Evolutionary conservation across 2,888 invertebrate species (phyloP), one percentile per base, ranked within the genome.

Genomic region (Chorisops tibialis): DNA sequence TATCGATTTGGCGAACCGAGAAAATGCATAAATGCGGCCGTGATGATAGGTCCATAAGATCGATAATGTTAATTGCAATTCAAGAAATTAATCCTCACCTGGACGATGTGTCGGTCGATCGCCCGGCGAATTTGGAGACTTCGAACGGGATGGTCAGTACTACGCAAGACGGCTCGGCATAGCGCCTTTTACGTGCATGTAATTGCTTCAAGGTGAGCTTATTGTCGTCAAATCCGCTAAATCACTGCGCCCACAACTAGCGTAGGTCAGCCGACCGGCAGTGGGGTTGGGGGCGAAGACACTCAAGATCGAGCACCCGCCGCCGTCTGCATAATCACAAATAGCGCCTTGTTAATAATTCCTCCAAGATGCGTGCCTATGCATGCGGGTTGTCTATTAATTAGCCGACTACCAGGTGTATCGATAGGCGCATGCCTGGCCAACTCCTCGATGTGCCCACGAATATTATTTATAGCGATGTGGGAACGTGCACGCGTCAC

Each of bases 341-440:
- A 30, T 37, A 16, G 22, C 14, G 21, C 37, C 37, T 59, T 37
- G 48, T 22, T 38, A 22, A 59, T 59, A 48, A 22, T 59, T 39
- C 49, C 18, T 22, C 16, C 12, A 14, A 18, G 45, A 35, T 64
- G 50, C 62, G 62, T 65, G 65, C 59, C 41, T 39, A 51, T 45
- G 58, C 56, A 65, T 65, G 63, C 65, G 65, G 65, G 65, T 65
- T 62, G 58, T 65, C 65, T 65, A 65, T 65, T 65, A 65, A 62
- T 65, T 65, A 65, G 65, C 56, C 56, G 24, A 62, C 62, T 61
- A 63, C 65, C 65, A 65, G 63, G 65, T 65, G 65, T 63, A 62
- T 52, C 60, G 11, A 19, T 37, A 30, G 62, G 56, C 64, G 59
- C 64, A 64, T 62, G 64, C 59, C 59, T 59, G 62, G 41, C 61